phyloP scores from a whole-genome alignment of 2,113 vertebrate genomes.

The Scophthalmus maximus region DNA sequence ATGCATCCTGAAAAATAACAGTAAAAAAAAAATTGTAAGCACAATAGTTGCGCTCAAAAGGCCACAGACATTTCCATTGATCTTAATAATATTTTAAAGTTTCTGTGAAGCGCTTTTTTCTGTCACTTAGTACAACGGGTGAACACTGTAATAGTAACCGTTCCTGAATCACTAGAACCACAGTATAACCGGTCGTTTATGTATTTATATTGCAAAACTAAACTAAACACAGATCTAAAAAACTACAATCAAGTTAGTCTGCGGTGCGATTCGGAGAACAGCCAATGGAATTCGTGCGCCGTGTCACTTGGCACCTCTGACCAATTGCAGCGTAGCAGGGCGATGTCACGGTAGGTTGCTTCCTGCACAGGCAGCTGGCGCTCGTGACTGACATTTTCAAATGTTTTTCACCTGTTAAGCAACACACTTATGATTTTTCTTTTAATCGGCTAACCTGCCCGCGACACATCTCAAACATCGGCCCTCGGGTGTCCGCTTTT shows the following conservation, averaged over 20 bases:
- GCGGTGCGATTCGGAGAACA: accelerated
- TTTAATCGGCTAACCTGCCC: too few species aligned
- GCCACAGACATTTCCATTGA: too few species aligned
- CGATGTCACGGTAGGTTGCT: accelerated
- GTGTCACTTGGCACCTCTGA: slow-evolving; percentile 17
- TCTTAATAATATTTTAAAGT: too few species aligned
- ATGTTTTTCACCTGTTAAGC: slow-evolving; percentile 18
- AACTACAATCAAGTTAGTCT: slow-evolving; percentile 37
- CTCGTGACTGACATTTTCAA: not conserved
- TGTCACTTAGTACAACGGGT: too few species aligned
- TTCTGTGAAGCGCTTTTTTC: too few species aligned
- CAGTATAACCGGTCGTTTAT: not conserved
- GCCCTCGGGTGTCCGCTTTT: not conserved
- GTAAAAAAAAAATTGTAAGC: too few species aligned
- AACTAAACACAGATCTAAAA: not conserved
- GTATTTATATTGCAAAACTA: not conserved
- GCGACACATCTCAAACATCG: slow-evolving; percentile 10
- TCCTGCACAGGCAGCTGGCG: slow-evolving; percentile 44
- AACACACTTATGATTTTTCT: too few species aligned
- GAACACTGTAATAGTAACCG: too few species aligned
- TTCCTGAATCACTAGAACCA: not conserved
- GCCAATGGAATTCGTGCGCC: slow-evolving; percentile 5
- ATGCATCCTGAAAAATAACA: too few species aligned
- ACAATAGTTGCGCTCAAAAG: too few species aligned
- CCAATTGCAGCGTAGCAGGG: slow-evolving; percentile 41